Base-by-base conservation (phyloP, 2,888 invertebrate species). In the Formica aserva region DNA sequence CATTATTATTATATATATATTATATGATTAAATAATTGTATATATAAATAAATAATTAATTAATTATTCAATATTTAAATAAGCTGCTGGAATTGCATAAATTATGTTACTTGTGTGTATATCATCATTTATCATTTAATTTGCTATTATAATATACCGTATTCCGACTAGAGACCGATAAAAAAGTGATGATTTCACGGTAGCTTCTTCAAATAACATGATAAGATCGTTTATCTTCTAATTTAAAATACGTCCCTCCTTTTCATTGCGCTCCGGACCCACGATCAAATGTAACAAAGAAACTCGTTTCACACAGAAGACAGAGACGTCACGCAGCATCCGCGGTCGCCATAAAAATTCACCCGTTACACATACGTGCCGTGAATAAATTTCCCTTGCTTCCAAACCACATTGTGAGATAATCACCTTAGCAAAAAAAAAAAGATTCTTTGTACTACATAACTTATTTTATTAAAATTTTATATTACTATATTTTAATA, bases 261-360 rank as follows among this genome's bases (percentile, higher is more conserved):
- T 74, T 74, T 75, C 60, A 26, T 6, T 57, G 22, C 57, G 45
- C 8, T 15, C 9, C 18, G 4, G 35, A 75, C 18, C 41, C 38
- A 41, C 5, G 9, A 77, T 38, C n/a, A 8, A 77, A 38, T 41
- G 32, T 67, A 77, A 77, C 41, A 77, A 77, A 57, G 38, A 67
- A 57, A 67, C 38, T 41, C 38, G 41, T 69, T 41, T 55, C n/a
- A 67, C 66, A n/a, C 8, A 66, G 67, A 67, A 67, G 55, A 76
- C 66, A 76, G 52, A 67, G 77, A 67, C 15, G 38, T 77, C 67
- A 77, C n/a, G 41, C 69, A 77, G 41, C 55, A 57, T 67, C 67
- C 69, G 69, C 55, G 32, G 55, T 11, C 15, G 9, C 1, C 77
- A 66, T 66, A 38, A 77, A 55, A 67, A 76, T 75, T 60, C 26